Percentiles rank a stretch among this genome's conserved stretches.
Evolutionary conservation across 2,797 vertebrate genomes (phyloP).

Genomic region (Glossophaga mutica): DNA sequence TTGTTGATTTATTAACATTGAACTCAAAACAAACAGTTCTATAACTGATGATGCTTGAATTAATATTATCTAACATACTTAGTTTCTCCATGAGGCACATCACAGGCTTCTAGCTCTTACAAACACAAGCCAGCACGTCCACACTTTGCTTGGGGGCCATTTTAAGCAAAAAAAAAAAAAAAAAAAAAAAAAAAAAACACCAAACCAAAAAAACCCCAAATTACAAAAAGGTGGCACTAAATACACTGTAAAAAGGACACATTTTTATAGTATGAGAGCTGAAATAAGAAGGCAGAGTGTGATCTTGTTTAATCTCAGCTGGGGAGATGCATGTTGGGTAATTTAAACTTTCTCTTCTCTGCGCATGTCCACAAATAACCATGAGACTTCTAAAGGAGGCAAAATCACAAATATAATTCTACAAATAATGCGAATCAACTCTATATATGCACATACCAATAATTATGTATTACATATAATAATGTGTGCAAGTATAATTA

Average conservation of each 20-base stretch:
- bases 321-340: not conserved
- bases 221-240: not conserved
- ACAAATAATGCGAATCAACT: not conserved
- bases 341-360: not conserved
- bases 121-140: not conserved
- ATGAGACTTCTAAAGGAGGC: not conserved
- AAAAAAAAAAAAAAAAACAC: not conserved
- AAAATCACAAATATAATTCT: not conserved
- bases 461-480: not conserved
- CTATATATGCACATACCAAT: not conserved
- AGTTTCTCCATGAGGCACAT: not conserved
- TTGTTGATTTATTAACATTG: not conserved
- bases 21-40: not conserved
- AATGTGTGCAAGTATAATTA: not conserved
- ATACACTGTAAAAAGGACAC: not conserved
- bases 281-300: not conserved
- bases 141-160: not conserved
- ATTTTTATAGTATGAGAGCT: not conserved
- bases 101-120: not conserved
- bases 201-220: not conserved
- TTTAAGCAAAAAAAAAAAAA: constrained; percentile 14
- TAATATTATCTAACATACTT: not conserved
- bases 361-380: not conserved
- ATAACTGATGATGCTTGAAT: not conserved
- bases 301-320: not conserved